Base-by-base conservation (phyloP, 2,797 vertebrate species). In the Petrocephalus sullivani region DNA sequence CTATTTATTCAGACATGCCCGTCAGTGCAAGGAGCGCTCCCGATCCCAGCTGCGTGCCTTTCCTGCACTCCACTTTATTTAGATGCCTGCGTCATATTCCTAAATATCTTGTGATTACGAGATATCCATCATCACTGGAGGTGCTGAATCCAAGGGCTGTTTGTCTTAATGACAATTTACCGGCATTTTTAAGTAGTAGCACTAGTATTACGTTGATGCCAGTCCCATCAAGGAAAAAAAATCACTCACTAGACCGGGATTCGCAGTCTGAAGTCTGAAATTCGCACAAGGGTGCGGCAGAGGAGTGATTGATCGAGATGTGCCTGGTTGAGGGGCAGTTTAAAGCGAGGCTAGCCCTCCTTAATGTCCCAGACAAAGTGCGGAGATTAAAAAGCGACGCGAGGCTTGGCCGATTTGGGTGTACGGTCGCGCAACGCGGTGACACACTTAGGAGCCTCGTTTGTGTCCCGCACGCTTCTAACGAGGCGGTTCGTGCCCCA, bases 81-180 rank as follows among this genome's bases (percentile, higher is more conserved):
- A 81, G 75, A 9, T 81, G 75, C 75, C 41, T 81, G 75, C 75
- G 75, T 81, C 75, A 81, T 81, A 71, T 41, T 71, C 14, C 67
- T 71, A 81, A 81, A 81, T 49, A 81, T 81, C 41, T 49, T 21
- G 75, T 81, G 19, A 81, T 81, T 49, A 81, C 75, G 41, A 84
- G 81, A 84, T 84, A 84, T 53, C 81, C 46, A 53, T 84, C 81
- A 84, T 49, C 51, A 53, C 46, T 28, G 81, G 46, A 54, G 81
- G 21, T 54, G 81, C 81, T 23, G 46, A 53, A 54, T 53, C 81
- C 10, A 54, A 84, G 10, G 41, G 81, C 49, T 21, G 14, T 53
- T 7, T 84, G 46, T 84, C 12, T 49, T 53, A 54, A 84, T 54
- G 23, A 23, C 10, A 21, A 21, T 12, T 84, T 84, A 53, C 46